Evolutionary conservation across 2,888 invertebrate genomes (phyloP), one percentile per base, ranked within the genome.

Genomic region (Aethes cnicana): DNA sequence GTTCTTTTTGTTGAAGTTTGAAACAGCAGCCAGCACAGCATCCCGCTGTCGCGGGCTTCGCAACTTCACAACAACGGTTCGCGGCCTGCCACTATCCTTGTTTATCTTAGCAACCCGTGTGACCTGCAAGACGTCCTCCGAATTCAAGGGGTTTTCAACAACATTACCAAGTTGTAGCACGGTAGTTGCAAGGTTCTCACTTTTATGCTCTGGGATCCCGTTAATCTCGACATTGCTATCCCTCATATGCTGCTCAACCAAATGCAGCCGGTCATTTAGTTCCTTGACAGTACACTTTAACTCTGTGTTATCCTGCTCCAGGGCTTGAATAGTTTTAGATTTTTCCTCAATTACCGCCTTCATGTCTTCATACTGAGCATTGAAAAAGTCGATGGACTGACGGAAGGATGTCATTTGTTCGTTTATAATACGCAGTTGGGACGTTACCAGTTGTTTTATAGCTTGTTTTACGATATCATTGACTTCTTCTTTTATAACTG

Each of bases 161-260:
- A 43, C 49, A 4, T 48, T 47, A 1, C 46, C 32, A 1, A 60
- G 53, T 18, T 61, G 47, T 5, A 18, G 0, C 1, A 58, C 17
- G 7, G 26, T 26, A 9, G 32, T 56, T 0, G 35, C 9, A 8
- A 56, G 26, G 8, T 55, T 61, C 44, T 59, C 63, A 4, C 47
- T 25, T 8, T 42, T 52, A 21, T 58, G 43, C 54, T 63, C 65
- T 0, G 63, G 61, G n/a, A 65, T 16, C 7, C 62, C 54, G 11
- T 56, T 59, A 4, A 66, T 54, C 32, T 63, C 62, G 1, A 63
- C 25, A 17, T 62, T 63, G 14, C 32, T 52, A n/a, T 53, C 56
- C 0, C 61, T 37, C 39, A 50, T 32, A n/a, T 59, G 47, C 48
- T 65, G 62, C 41, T 63, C 63, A 2, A 55, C 37, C 6, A 42